A percentile compares a stretch with the other conserved stretches of the same genome.
These are phyloP conservation scores for Brachionus koreanus DNA, from an alignment of 1,140 invertebrate species.

Conservation along the genomic window DNA sequence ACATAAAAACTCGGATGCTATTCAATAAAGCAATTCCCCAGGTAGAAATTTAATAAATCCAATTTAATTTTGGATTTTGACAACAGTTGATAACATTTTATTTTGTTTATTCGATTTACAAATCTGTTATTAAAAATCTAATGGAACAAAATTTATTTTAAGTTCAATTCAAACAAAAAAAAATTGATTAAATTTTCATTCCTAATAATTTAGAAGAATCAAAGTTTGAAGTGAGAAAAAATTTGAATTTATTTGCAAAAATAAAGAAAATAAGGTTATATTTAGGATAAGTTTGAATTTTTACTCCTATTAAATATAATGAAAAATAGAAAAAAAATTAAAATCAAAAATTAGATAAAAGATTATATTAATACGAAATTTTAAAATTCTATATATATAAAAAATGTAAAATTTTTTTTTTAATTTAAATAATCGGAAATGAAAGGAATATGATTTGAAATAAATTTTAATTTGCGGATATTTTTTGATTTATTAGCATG, in stretches of 20 bases:
- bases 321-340: too few relatives aligned
- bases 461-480: slow-evolving; percentile 24
- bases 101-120: not conserved
- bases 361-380: not conserved
- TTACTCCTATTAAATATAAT: too few relatives aligned
- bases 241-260: too few relatives aligned
- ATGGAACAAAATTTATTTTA: not conserved
- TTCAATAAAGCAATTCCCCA: not conserved
- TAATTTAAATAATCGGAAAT: not conserved
- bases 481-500: slow-evolving; percentile 9
- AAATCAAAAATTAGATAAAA: not conserved
- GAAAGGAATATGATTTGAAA: not conserved
- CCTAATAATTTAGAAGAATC: too few relatives aligned
- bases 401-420: not conserved
- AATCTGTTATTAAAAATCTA: not conserved
- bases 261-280: too few relatives aligned
- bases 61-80: not conserved
- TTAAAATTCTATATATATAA: not conserved
- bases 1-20: not conserved
- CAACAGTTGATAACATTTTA: not conserved
- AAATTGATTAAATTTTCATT: too few relatives aligned
- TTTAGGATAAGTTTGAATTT: too few relatives aligned
- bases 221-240: too few relatives aligned
- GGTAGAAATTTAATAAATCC: not conserved
- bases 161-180: too few relatives aligned